phyloP scores from a whole-genome alignment of 2,113 vertebrate genomes.

The Anser brachyrhynchus region DNA sequence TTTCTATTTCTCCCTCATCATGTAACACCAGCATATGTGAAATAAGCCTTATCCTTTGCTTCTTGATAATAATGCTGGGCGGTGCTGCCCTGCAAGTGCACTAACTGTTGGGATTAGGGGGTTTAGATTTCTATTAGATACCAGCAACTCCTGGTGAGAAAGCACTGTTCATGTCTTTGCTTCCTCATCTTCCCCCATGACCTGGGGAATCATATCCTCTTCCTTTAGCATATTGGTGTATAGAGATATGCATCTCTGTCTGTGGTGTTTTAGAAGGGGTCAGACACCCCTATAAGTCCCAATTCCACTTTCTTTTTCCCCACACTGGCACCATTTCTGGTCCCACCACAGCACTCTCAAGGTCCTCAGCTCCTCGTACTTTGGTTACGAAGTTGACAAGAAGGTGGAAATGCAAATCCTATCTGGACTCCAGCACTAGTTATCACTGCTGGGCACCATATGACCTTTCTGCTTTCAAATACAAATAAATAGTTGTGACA shows the following conservation, averaged over 20 bases:
- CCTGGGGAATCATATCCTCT: neutral
- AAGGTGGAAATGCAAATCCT: neutral
- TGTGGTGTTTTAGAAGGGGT: neutral
- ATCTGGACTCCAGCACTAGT: neutral
- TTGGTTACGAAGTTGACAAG: neutral
- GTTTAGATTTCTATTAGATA: neutral
- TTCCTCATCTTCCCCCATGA: neutral
- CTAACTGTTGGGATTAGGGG: neutral
- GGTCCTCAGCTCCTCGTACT: neutral
- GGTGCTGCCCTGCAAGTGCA: neutral
- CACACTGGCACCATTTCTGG: neutral
- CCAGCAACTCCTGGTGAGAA: neutral
- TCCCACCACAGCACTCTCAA: neutral
- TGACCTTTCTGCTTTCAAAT: neutral
- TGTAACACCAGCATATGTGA: neutral
- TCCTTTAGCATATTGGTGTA: neutral
- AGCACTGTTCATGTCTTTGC: neutral
- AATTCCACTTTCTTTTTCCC: neutral
- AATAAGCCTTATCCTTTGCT: neutral
- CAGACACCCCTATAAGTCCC: neutral
- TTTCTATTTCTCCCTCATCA: neutral
- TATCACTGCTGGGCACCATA: accelerated
- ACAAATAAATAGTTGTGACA: neutral
- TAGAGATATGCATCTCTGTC: neutral
- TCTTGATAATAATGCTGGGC: neutral